Percentiles rank a stretch among this genome's conserved stretches.
phyloP scores from a whole-genome alignment of 2,888 invertebrate species.

The Stenolophus ochropezus region DNA sequence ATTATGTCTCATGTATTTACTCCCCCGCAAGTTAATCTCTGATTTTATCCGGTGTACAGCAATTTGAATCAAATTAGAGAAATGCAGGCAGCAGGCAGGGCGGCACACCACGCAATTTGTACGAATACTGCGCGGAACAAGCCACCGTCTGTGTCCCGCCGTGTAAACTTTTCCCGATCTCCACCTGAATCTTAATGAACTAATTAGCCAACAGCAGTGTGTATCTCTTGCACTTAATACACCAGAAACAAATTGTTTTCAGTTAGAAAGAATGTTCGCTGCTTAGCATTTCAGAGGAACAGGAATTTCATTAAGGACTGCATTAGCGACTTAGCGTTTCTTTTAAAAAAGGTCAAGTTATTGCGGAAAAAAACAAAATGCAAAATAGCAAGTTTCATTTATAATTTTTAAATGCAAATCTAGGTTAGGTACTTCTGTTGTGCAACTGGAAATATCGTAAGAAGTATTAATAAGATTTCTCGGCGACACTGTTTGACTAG shows the following conservation, averaged over 20 bases:
- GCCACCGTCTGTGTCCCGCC: neutral
- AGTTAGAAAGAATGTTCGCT: neutral
- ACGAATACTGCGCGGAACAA: neutral
- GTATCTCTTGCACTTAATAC: slow-evolving; percentile 27
- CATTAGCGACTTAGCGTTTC: neutral
- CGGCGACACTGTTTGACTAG: too few relatives aligned
- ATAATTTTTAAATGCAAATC: too few relatives aligned
- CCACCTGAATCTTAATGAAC: slow-evolving; percentile 41
- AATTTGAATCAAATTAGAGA: slow-evolving; percentile 49
- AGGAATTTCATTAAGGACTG: neutral
- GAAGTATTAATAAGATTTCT: too few relatives aligned
- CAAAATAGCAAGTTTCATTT: too few relatives aligned
- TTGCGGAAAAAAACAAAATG: too few relatives aligned
- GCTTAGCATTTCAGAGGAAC: neutral
- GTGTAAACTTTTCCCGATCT: slow-evolving; percentile 35
- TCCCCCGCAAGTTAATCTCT: slow-evolving; percentile 20
- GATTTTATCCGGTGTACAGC: slow-evolving; percentile 25
- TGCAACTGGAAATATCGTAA: too few relatives aligned
- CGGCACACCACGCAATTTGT: slow-evolving; percentile 26
- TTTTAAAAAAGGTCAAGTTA: neutral
- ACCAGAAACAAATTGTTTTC: neutral
- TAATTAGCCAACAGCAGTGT: slow-evolving; percentile 39
- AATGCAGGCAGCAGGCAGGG: neutral
- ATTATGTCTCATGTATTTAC: slow-evolving; percentile 28
- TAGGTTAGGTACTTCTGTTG: too few relatives aligned